Evolutionary conservation across 2,888 invertebrate genomes (phyloP).

Genomic region (Spilarctia lutea): DNA sequence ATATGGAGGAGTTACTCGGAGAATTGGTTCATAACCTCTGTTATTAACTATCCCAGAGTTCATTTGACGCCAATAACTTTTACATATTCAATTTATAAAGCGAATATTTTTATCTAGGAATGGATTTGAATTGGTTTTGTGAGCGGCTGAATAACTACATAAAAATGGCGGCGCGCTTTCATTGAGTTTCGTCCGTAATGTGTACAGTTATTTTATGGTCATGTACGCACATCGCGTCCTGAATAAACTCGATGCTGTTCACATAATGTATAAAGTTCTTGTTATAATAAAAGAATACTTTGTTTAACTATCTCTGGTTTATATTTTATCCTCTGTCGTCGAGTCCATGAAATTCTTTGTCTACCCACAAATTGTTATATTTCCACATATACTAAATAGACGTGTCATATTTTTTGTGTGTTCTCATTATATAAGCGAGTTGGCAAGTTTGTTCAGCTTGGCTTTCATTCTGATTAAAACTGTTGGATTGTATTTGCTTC

Average conservation of each 20-base stretch:
- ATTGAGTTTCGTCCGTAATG: not conserved
- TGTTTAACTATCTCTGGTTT: not conserved
- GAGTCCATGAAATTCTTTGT: not conserved
- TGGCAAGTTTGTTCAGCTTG: not conserved
- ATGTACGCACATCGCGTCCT: not conserved
- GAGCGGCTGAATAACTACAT: not conserved
- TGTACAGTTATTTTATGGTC: not conserved
- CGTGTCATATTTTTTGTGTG: not conserved
- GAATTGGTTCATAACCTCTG: constrained; percentile 6
- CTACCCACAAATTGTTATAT: not conserved
- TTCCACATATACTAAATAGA: not conserved
- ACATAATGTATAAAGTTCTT: not conserved
- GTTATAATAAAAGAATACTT: not conserved
- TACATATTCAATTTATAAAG: constrained; percentile 4
- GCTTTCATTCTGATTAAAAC: not conserved
- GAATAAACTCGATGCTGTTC: not conserved
- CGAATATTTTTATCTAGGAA: not conserved
- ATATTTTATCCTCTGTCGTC: not conserved
- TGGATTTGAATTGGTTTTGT: constrained; percentile 1
- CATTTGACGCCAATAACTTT: constrained; percentile 4
- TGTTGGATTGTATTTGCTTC: not conserved
- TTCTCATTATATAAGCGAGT: not conserved
- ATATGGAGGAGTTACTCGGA: not conserved
- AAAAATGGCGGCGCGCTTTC: not conserved
- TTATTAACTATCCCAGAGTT: not conserved